A percentile compares a stretch with the other conserved stretches of the same genome.
phyloP scores from a whole-genome alignment of 2,888 invertebrate genomes.

The Limenitis camilla region DNA sequence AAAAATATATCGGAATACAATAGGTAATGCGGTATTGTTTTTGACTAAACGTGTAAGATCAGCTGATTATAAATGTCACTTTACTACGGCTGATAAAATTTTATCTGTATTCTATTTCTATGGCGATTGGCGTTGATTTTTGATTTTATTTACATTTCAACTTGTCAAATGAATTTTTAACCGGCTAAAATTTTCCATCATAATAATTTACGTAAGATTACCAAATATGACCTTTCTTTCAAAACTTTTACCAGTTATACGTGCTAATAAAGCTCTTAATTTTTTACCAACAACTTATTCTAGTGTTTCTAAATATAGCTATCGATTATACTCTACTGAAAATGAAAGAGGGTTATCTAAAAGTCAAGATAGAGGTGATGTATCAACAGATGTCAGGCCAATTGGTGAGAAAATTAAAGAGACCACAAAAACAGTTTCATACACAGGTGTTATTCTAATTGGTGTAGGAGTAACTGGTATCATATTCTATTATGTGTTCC shows the following conservation, averaged over 20 bases:
- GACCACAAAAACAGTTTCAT: slow-evolving; percentile 91
- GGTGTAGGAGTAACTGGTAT: slow-evolving; percentile 88
- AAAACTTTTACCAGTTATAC: slow-evolving; percentile 49
- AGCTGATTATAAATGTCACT: slow-evolving; percentile 15
- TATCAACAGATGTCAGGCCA: slow-evolving; percentile 77
- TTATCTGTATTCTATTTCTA: no score
- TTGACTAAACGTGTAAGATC: background rate
- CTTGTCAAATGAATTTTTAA: background rate
- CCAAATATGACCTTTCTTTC: slow-evolving; percentile 54
- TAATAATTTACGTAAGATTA: slow-evolving; percentile 3
- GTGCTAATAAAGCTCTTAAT: slow-evolving; percentile 37
- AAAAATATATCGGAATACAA: no score
- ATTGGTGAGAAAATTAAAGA: slow-evolving; percentile 88
- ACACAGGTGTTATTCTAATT: slow-evolving; percentile 85
- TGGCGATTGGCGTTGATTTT: slow-evolving; percentile 2
- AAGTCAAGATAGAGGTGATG: slow-evolving; percentile 54
- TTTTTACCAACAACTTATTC: slow-evolving; percentile 34
- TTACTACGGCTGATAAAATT: background rate
- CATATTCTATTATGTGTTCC: slow-evolving; percentile 88
- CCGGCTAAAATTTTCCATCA: slow-evolving; percentile 7
- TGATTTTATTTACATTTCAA: background rate
- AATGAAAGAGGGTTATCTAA: slow-evolving; percentile 50
- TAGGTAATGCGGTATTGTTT: background rate
- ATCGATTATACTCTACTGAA: slow-evolving; percentile 44
- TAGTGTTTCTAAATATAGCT: slow-evolving; percentile 36